phyloP scores from a whole-genome alignment of 2,888 invertebrate genomes.

The Cephalotes varians region DNA sequence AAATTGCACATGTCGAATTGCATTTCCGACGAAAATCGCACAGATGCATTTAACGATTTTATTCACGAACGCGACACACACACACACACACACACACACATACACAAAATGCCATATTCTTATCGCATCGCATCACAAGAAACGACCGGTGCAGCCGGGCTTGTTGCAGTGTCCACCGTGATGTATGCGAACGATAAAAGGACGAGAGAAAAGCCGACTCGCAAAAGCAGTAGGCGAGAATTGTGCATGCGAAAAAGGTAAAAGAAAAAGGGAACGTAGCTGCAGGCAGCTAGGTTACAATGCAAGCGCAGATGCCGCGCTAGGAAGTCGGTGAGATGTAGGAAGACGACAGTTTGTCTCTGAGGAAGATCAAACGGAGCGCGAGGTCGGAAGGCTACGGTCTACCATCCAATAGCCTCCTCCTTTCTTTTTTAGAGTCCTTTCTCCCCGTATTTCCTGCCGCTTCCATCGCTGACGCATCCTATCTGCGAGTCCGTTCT shows the following conservation, averaged over 20 bases:
- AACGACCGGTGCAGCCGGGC: neutral
- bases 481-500: constrained; percentile 11
- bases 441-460: constrained; percentile 48
- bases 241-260: constrained; percentile 44
- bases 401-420: constrained; percentile 55
- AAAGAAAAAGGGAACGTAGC: constrained; percentile 45
- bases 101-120: neutral
- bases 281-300: constrained; percentile 44
- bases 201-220: constrained; percentile 19
- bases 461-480: constrained; percentile 25
- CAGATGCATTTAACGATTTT: constrained; percentile 12
- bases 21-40: constrained; percentile 11
- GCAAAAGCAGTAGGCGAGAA: constrained; percentile 20
- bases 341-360: constrained; percentile 63
- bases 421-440: constrained; percentile 34
- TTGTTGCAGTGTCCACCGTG: neutral
- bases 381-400: constrained; percentile 61
- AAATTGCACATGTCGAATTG: neutral
- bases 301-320: constrained; percentile 28
- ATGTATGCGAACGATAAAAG: constrained; percentile 34
- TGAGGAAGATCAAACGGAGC: constrained; percentile 69
- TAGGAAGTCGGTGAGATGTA: constrained; percentile 41
- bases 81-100: too few relatives aligned
- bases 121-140: constrained; percentile 4
- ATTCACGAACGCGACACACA: neutral